Base-by-base conservation (phyloP, 2,113 vertebrate species). In the Corythaeola cristata region DNA sequence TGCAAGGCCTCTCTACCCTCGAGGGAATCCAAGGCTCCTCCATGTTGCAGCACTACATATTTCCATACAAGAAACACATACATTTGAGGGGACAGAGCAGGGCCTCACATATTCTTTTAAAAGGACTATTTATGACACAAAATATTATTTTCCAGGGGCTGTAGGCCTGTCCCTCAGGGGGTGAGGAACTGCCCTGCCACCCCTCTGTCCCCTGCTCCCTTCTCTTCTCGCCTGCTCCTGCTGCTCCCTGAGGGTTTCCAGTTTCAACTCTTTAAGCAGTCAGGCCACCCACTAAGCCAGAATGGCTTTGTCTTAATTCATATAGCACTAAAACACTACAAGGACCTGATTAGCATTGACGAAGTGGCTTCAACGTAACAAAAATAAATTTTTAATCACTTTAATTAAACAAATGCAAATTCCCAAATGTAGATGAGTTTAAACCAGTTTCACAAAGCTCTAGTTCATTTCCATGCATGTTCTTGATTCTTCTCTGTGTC, bases 371-470 rank as follows among this genome's bases (percentile, higher is more conserved):
- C 59, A 93, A 62, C 72, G 45, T 47, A 91, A 92, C 45, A 37
- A 69, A 91, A 95, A 91, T 91, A 93, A 77, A 62, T 33, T 78
- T 92, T 94, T 92, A 84, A 96, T 96, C 78, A 94, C 56, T 90
- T 97, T 90, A 90, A 89, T 95, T 95, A 96, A 88, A 96, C 66
- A 91, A 90, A 95, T 84, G 68, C 63, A 94, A 97, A 93, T 88
- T 93, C 60, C 77, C 88, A 60, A 90, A 71, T 59, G 64, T 41
- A 89, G 52, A 81, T 56, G 35, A 74, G 52, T 80, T 81, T 86
- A 91, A 94, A 95, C 32, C 22, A 73, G 62, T 91, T 73, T 83
- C 88, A 85, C 32, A 88, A 88, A 92, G 35, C 83, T 68, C 60
- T 49, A 63, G 60, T 59, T 90, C 12, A 63, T 72, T 91, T 77